Base-by-base conservation (phyloP, 92 coral and sea anemone species). In the Scolanthus callimorphus region DNA sequence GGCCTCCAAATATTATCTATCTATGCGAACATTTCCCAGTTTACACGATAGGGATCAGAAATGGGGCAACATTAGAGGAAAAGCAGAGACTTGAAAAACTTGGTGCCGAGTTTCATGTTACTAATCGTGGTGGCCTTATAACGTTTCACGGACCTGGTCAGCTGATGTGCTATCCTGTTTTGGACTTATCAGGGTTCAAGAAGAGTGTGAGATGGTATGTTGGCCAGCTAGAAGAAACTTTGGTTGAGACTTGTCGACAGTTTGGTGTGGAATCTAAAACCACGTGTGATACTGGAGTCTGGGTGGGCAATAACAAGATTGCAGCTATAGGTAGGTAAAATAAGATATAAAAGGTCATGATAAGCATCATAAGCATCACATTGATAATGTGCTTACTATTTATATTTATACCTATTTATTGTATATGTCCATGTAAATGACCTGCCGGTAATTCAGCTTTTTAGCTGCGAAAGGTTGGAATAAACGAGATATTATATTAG, bases 91-190 rank as follows among this genome's bases (percentile, higher is more conserved):
- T 91, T 25, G 67, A 76, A 59, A 49, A 53, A 24, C 76, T 91
- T 11, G 97, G 97, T 8, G 96, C 97, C 0, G 97, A 91, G 48
- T 91, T 91, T 56, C 82, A 83, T 39, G 71, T 43, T 31, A 83
- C 91, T 22, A 82, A 83, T 57, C 69, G 97, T 68, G 97, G 97
- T 10, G 98, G 98, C 1, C 70, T 92, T 47, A 31, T 85, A 62
- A 88, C 98, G 1, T 92, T 79, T 60, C 98, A 92, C 50, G 98
- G 98, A 20, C 98, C 98, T 28, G 98, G 98, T 39, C 98, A 92
- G 65, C 61, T 92, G 44, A 82, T 92, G 54, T 92, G 98, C 41
- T 92, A 92, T 70, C 98, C 98, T 27, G 67, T 92, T 25, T 62
- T 92, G 60, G 80, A 92, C 79, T 65, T 92, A 44, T 76, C 75